These are phyloP conservation scores for Penaeus japonicus DNA, from an alignment of 1,140 invertebrate species.

Conservation along the genomic window DNA sequence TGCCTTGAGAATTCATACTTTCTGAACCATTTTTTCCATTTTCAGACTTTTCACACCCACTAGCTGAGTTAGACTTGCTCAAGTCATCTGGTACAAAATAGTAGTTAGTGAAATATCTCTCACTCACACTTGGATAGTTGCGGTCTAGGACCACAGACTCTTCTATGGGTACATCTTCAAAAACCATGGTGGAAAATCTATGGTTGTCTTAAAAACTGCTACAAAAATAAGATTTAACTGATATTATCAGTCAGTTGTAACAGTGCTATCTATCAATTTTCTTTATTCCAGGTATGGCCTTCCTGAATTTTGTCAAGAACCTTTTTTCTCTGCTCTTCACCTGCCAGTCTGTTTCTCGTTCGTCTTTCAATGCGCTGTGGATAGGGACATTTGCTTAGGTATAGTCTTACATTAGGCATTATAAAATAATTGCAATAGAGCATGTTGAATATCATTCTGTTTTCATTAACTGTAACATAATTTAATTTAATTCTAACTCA, in stretches of 20 bases:
- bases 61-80: neutral
- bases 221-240: neutral
- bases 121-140: conserved; percentile 34
- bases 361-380: conserved; percentile 24
- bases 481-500: neutral
- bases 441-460: neutral
- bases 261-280: neutral
- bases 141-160: conserved; percentile 16
- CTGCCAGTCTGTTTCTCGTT: neutral
- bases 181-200: neutral
- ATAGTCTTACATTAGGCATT: too few species aligned
- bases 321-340: conserved; percentile 15
- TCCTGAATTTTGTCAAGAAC: conserved; percentile 23
- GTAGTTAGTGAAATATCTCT: conserved; percentile 39
- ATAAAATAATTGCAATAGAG: neutral
- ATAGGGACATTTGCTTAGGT: neutral
- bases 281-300: conserved; percentile 25
- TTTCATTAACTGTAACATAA: neutral
- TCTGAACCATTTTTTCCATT: neutral
- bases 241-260: neutral
- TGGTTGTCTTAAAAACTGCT: neutral
- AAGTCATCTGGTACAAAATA: conserved; percentile 36
- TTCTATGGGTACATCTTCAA: conserved; percentile 20
- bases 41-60: neutral
- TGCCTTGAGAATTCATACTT: neutral